These are phyloP conservation scores for Hyppa rectilinea DNA, from an alignment of 2,888 invertebrate genomes.

Conservation along the genomic window DNA sequence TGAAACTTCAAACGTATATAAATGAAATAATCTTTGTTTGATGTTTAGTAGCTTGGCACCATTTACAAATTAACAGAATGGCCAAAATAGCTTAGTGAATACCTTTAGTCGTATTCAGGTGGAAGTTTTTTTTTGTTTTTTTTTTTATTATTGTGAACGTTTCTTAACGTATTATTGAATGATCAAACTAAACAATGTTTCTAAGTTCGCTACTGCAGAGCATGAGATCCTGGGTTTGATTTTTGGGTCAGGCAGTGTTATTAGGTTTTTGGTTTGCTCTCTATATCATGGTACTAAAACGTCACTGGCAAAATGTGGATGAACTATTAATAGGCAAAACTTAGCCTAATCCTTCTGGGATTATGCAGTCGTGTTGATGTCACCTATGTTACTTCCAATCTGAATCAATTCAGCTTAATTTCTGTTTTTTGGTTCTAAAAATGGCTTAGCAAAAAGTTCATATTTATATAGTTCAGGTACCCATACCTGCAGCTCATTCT, in stretches of 20 bases:
- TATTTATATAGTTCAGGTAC: not conserved
- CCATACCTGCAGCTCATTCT: constrained; percentile 94
- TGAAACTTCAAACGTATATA: constrained; percentile 35
- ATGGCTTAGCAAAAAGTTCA: not conserved
- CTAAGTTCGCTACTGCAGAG: too few species aligned
- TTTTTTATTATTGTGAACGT: not conserved
- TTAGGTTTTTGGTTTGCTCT: too few species aligned
- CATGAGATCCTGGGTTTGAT: too few species aligned
- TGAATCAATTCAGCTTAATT: too few species aligned
- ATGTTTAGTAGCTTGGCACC: constrained; percentile 46
- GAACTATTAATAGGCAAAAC: too few species aligned
- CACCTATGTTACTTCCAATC: not conserved
- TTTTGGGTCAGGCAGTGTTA: too few species aligned
- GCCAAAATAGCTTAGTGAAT: constrained; percentile 7
- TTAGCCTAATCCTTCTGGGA: too few species aligned
- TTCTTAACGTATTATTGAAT: not conserved
- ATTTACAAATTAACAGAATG: constrained; percentile 28
- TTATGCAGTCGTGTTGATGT: too few species aligned
- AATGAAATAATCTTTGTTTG: constrained; percentile 27
- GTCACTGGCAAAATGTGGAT: too few species aligned
- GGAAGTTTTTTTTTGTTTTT: not conserved
- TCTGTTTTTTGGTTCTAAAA: too few species aligned
- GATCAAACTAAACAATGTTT: not conserved
- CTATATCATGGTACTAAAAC: too few species aligned
- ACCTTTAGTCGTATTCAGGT: not conserved